Conservation (phyloP, 2,797 vertebrate genomes). For the Phoebastria nigripes region DNA sequence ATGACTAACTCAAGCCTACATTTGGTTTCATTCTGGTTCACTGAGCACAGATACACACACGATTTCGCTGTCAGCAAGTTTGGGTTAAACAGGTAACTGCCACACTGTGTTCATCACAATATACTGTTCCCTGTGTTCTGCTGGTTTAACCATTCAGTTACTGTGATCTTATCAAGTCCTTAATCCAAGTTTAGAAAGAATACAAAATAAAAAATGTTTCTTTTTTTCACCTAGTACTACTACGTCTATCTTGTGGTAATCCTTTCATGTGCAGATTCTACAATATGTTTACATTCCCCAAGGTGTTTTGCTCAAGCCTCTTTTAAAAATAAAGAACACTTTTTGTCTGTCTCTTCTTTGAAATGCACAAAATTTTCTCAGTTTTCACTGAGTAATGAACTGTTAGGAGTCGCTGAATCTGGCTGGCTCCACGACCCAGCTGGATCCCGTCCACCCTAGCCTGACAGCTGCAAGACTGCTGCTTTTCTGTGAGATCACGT, state of each 20-base stretch:
- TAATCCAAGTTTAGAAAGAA: background rate
- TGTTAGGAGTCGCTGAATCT: background rate
- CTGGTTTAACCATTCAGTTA: background rate
- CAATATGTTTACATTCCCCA: background rate
- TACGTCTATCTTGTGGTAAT: background rate
- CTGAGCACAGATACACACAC: fast-evolving
- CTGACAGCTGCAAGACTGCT: background rate
- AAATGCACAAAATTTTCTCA: background rate
- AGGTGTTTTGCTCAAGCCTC: background rate
- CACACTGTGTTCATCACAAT: background rate
- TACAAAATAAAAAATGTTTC: fast-evolving
- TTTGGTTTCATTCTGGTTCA: background rate
- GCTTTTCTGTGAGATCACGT: background rate
- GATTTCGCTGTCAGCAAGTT: background rate
- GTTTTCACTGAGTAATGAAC: background rate
- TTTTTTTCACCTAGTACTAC: background rate
- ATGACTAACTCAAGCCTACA: background rate
- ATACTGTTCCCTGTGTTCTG: background rate
- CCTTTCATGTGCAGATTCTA: background rate
- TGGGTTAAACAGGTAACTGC: background rate
- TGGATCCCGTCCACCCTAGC: background rate
- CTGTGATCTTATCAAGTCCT: background rate
- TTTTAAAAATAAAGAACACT: background rate
- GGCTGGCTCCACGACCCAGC: background rate
- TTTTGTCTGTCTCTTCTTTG: background rate